Conservation (phyloP, 1,140 invertebrate genomes). For the Galleria mellonella region DNA sequence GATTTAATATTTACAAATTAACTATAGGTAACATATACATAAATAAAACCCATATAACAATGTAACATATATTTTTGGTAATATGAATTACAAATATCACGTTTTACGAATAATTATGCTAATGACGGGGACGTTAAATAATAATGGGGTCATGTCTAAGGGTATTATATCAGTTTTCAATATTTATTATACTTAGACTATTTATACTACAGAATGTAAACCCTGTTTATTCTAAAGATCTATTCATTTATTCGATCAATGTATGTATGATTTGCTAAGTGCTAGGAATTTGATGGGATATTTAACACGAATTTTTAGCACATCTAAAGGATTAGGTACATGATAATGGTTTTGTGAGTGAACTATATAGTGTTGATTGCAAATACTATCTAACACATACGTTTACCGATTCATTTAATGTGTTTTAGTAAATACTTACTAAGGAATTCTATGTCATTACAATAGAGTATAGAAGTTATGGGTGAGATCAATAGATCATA, state of each 20-base stretch:
- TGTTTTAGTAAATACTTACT: background rate
- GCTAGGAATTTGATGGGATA: slow-evolving; percentile 11
- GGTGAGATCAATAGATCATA: slow-evolving; percentile 55
- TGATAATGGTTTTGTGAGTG: background rate
- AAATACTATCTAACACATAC: background rate
- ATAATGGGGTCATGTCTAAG: slow-evolving; percentile 9
- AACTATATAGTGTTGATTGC: too few relatives aligned
- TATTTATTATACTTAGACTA: too few relatives aligned
- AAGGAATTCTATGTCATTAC: too few relatives aligned
- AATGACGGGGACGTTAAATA: slow-evolving; percentile 5
- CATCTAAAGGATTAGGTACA: background rate
- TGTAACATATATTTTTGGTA: slow-evolving; percentile 70
- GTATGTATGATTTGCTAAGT: slow-evolving; percentile 11
- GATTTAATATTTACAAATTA: background rate
- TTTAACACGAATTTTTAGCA: slow-evolving; percentile 8
- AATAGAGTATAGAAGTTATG: background rate
- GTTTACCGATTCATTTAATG: background rate
- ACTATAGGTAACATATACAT: slow-evolving; percentile 30
- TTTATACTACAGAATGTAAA: slow-evolving; percentile 12
- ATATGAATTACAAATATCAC: slow-evolving; percentile 67
- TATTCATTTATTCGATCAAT: slow-evolving; percentile 1
- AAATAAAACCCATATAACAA: slow-evolving; percentile 70
- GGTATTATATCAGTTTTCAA: background rate
- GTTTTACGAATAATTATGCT: slow-evolving; percentile 37
- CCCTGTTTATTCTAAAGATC: slow-evolving; percentile 13